Evolutionary conservation across 2,888 invertebrate genomes (phyloP), one percentile per base, ranked within the genome.

Genomic region (Heliconius erato): DNA sequence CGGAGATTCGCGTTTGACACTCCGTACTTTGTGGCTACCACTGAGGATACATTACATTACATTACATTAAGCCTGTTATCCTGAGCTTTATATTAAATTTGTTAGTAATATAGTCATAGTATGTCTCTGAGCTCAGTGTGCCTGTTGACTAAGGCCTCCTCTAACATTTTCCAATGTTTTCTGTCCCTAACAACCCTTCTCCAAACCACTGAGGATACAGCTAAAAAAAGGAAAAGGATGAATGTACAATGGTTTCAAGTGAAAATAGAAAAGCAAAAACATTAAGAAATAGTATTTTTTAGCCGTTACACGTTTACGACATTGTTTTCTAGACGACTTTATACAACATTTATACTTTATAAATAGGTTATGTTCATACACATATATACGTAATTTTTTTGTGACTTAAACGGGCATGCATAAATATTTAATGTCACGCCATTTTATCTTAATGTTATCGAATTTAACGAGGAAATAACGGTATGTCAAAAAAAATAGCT

Each of bases 371-470:
- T 69, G 0, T 35, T 2, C 0, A 19, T 69, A 69, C 19, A n/a
- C 6, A 40, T 71, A 40, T 40, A 5, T 71, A n/a, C 6, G 26
- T 71, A 44, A 44, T 3, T 40, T 71, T 71, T 26, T 71, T 44
- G 44, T 44, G 16, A 26, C 44, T 71, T 16, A 71, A 40, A 16
- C 44, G 44, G 71, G 26, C 40, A n/a, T 71, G 71, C 1, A 26
- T 71, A 26, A 26, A 7, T 44, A 16, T 40, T 16, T 71, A 26
- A 40, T 44, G 40, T 44, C 44, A 44, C 40, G n/a, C 26, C n/a
- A n/a, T n/a, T 76, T 76, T 59, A 76, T 76, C 74, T 76, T 59
- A 76, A 74, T 74, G 59, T 59, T 74, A 32, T 59, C 59, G 4
- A 74, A 59, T 59, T 76, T 35, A 59, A 59, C 74, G 35, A 59